Percentiles rank a stretch among this genome's conserved stretches.
Conservation (phyloP, 2,888 invertebrate genomes). For the Ophraella communa region DNA sequence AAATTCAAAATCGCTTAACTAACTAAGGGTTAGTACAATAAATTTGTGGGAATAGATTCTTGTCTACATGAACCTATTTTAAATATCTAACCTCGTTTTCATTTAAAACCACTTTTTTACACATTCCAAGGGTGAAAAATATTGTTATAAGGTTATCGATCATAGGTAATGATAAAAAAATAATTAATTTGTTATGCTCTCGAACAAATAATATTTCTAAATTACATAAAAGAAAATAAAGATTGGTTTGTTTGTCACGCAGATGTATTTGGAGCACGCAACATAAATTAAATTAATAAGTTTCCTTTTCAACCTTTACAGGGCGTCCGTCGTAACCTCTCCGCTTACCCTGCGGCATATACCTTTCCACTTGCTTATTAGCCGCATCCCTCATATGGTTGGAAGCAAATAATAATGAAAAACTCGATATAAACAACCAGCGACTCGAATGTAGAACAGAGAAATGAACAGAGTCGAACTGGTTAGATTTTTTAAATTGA, state of each 20-base stretch:
- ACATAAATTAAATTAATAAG: conserved; percentile 33
- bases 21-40: too few species aligned
- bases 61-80: too few species aligned
- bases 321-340: neutral
- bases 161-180: neutral
- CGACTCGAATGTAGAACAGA: neutral
- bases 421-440: conserved; percentile 14
- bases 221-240: conserved; percentile 1
- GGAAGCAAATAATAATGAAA: conserved; percentile 22
- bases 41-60: too few species aligned
- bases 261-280: conserved; percentile 29
- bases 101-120: too few species aligned
- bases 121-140: too few species aligned
- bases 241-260: conserved; percentile 27
- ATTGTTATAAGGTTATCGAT: neutral
- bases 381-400: conserved; percentile 22
- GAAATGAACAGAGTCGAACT: conserved; percentile 1
- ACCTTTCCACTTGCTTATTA: conserved; percentile 29
- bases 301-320: conserved; percentile 8
- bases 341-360: conserved; percentile 2
- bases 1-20: too few species aligned
- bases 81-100: too few species aligned
- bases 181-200: neutral
- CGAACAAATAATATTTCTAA: neutral
- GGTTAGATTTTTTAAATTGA: neutral